A percentile compares a stretch with the other conserved stretches of the same genome.
phyloP scores from a whole-genome alignment of 2,888 invertebrate genomes.

The Choreutis nemorana region DNA sequence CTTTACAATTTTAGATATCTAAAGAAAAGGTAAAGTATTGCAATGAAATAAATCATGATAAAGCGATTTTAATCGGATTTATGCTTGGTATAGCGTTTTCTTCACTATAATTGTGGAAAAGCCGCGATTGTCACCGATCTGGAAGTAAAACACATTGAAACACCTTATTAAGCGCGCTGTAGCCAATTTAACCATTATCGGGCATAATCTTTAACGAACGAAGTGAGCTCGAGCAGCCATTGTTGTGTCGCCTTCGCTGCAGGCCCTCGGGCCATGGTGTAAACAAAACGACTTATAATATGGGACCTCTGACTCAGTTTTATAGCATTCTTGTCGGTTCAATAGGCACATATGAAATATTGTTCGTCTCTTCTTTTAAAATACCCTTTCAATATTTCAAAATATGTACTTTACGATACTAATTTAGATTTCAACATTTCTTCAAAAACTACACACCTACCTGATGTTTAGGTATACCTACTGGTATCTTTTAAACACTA shows the following conservation, averaged over 20 bases:
- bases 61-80: too few species aligned
- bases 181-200: constrained; percentile 53
- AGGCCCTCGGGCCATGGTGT: constrained; percentile 27
- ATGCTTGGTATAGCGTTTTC: too few species aligned
- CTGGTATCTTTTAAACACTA: too few species aligned
- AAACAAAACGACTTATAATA: constrained; percentile 45
- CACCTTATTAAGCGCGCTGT: constrained; percentile 29
- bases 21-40: too few species aligned
- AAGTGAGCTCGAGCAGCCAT: constrained; percentile 33
- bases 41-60: too few species aligned
- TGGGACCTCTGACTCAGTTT: constrained; percentile 28
- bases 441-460: too few species aligned
- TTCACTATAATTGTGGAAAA: constrained; percentile 18
- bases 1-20: too few species aligned
- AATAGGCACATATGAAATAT: too few species aligned
- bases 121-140: constrained; percentile 23
- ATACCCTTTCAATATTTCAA: constrained; percentile 4
- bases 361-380: too few species aligned
- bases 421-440: constrained; percentile 6
- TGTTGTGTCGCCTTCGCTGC: constrained; percentile 47
- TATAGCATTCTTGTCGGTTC: too few species aligned
- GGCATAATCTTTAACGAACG: constrained; percentile 37
- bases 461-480: too few species aligned
- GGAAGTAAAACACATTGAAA: constrained; percentile 21
- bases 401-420: constrained; percentile 7